Evolutionary conservation across 2,113 vertebrate species (phyloP).

Genomic region (Embiotoca jacksoni): DNA sequence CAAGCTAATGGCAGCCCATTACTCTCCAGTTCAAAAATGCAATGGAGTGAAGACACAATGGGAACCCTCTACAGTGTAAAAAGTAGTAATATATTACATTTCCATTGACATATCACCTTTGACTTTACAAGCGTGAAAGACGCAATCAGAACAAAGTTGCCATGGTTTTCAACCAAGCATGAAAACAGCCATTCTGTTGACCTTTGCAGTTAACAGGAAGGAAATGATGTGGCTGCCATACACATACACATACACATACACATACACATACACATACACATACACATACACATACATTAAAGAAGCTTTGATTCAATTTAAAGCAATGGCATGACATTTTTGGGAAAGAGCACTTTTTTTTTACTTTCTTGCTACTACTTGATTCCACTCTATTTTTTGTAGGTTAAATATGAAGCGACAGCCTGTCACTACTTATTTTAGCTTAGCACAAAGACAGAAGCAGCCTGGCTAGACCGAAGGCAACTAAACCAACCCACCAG

Average conservation of each 20-base stretch:
- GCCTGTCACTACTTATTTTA: no score
- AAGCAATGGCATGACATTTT: neutral
- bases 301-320: neutral
- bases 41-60: slow-evolving; percentile 21
- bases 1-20: slow-evolving; percentile 19
- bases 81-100: neutral
- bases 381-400: no score
- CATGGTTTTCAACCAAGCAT: slow-evolving; percentile 30
- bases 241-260: neutral
- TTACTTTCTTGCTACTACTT: no score
- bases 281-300: neutral
- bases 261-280: no score
- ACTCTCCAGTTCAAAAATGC: slow-evolving; percentile 32
- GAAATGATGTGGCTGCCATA: neutral
- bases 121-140: slow-evolving; percentile 49
- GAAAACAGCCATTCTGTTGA: slow-evolving; percentile 20
- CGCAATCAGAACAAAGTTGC: slow-evolving; percentile 40
- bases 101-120: slow-evolving; percentile 25
- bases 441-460: no score
- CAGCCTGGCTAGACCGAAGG: no score
- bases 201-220: slow-evolving; percentile 8
- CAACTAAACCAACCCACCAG: no score
- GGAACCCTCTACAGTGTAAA: neutral
- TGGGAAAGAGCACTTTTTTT: neutral
- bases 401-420: neutral